phyloP scores from a whole-genome alignment of 2,797 vertebrate genomes.

The Falco peregrinus region DNA sequence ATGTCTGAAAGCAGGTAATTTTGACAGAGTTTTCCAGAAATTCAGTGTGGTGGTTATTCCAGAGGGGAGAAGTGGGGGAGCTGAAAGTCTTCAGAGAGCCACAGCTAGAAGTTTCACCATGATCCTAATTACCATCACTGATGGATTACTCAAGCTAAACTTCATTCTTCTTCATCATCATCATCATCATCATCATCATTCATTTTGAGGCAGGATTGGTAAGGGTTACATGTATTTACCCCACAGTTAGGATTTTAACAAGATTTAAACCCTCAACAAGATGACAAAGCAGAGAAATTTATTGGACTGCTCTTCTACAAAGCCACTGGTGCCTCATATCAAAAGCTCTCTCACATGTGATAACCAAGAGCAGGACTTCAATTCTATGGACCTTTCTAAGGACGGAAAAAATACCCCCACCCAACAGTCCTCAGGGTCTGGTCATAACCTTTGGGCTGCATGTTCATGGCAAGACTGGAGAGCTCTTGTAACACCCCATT shows the following conservation, averaged over 20 bases:
- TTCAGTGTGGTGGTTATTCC: neutral
- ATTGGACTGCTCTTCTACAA: neutral
- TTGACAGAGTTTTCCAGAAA: neutral
- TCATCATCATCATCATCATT: neutral
- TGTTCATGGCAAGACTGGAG: neutral
- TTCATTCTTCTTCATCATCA: neutral
- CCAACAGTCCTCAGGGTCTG: neutral
- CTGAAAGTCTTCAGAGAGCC: neutral
- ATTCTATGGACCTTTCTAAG: neutral
- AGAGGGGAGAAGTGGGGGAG: neutral
- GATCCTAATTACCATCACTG: neutral
- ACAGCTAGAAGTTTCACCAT: neutral
- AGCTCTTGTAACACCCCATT: neutral
- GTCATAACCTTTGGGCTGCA: neutral
- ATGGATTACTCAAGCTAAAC: neutral
- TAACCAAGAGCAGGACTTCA: neutral
- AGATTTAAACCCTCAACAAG: neutral
- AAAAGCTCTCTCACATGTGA: neutral
- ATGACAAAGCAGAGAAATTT: neutral
- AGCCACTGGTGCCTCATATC: neutral
- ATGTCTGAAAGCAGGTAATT: neutral
- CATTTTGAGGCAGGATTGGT: neutral
- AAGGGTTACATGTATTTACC: neutral
- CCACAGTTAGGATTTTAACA: neutral
- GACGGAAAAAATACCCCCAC: accelerated